Percentiles rank a stretch among this genome's conserved stretches.
These are phyloP conservation scores for Ia io DNA, from an alignment of 2,113 vertebrate genomes.

Conservation along the genomic window DNA sequence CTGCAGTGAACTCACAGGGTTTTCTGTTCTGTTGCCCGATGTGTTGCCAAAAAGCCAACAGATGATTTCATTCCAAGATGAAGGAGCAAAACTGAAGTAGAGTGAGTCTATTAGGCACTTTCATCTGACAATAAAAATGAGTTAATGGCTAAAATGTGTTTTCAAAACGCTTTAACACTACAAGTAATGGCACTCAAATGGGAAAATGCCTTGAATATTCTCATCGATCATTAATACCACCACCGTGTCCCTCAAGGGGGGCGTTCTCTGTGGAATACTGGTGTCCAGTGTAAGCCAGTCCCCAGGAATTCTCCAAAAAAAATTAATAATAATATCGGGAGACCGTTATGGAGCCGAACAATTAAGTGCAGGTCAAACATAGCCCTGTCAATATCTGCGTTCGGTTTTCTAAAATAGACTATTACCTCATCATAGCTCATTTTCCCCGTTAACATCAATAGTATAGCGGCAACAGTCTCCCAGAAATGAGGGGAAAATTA, in stretches of 20 bases:
- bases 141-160: conserved; percentile 74
- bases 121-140: conserved; percentile 75
- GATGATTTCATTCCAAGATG: conserved; percentile 59
- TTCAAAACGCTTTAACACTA: conserved; percentile 63
- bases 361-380: conserved; percentile 28
- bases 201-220: conserved; percentile 55
- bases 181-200: conserved; percentile 60
- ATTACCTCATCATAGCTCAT: conserved; percentile 51
- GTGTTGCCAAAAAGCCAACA: conserved; percentile 51
- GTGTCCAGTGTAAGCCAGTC: neutral
- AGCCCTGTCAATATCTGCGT: conserved; percentile 44
- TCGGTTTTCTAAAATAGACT: conserved; percentile 60
- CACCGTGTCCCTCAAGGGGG: conserved; percentile 13
- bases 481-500: conserved; percentile 21
- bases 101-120: conserved; percentile 68
- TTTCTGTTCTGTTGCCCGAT: neutral
- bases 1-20: neutral
- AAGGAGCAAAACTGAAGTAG: conserved; percentile 39
- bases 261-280: neutral
- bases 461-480: neutral
- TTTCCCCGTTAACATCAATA: conserved; percentile 32
- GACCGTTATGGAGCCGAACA: neutral
- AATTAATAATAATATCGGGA: neutral
- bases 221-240: conserved; percentile 53
- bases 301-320: conserved; percentile 16